Evolutionary conservation across 2,113 vertebrate species (phyloP).

Genomic region (Heterocephalus glaber): DNA sequence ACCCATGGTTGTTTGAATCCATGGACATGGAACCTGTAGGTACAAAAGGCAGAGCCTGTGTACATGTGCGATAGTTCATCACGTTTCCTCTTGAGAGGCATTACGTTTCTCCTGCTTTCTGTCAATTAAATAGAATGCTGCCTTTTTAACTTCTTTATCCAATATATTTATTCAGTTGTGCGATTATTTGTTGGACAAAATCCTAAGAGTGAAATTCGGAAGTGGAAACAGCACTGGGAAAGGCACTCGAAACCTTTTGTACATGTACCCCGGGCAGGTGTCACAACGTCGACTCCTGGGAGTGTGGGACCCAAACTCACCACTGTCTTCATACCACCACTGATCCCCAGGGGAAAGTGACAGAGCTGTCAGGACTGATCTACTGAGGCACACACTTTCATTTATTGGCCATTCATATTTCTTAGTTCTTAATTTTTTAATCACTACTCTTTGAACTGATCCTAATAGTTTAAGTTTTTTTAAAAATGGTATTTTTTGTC

Average conservation of each 20-base stretch:
- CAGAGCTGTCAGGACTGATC: background rate
- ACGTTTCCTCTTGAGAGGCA: background rate
- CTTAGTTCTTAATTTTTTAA: background rate
- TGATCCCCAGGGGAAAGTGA: background rate
- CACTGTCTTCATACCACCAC: background rate
- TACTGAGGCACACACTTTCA: background rate
- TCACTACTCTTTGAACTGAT: background rate
- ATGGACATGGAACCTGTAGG: too few species aligned
- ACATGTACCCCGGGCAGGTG: too few species aligned
- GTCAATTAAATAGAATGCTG: background rate
- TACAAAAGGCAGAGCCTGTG: background rate
- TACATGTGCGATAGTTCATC: too few species aligned
- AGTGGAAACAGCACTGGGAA: background rate
- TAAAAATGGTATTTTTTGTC: background rate
- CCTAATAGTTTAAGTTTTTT: background rate
- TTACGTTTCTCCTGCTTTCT: background rate
- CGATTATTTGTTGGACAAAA: constrained; percentile 36
- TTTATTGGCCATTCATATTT: background rate
- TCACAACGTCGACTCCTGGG: fast-evolving
- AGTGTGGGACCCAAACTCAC: too few species aligned
- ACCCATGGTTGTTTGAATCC: background rate
- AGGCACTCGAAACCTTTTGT: background rate
- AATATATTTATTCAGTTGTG: background rate
- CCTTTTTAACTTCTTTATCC: background rate
- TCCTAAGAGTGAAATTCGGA: background rate